A percentile compares a stretch with the other conserved stretches of the same genome.
These are phyloP conservation scores for Protodeltote pygarga DNA, from an alignment of 2,888 invertebrate genomes.

Conservation along the genomic window DNA sequence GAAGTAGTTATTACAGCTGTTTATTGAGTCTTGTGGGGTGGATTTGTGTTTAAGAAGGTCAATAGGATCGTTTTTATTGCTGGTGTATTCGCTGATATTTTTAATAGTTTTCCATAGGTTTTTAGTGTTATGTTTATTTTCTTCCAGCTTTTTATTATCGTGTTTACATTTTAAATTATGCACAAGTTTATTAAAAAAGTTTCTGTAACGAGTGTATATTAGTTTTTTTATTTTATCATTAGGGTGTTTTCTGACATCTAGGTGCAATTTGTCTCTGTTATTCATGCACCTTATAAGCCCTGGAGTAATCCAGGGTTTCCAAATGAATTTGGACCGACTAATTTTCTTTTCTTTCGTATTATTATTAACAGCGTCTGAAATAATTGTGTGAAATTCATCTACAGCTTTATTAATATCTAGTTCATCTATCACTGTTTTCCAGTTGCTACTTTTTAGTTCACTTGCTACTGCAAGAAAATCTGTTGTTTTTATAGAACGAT, in stretches of 20 bases:
- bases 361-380: background rate
- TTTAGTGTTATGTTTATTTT: background rate
- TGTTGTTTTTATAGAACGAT: background rate
- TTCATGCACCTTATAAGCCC: conserved; percentile 3
- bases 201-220: conserved; percentile 3
- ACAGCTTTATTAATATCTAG: background rate
- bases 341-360: background rate
- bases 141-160: background rate
- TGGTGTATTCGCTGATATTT: background rate
- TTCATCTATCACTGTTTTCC: too few species aligned
- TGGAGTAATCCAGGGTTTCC: background rate
- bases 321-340: conserved; percentile 1
- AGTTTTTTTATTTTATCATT: background rate
- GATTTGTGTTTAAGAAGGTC: background rate
- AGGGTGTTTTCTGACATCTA: background rate
- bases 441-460: background rate
- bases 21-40: background rate
- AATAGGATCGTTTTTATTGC: background rate
- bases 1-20: background rate
- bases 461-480: background rate
- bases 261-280: background rate
- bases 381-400: background rate
- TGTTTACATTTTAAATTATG: background rate
- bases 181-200: background rate
- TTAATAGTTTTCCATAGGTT: conserved; percentile 1